These are phyloP conservation scores for Hydrotaea diabolus DNA, from an alignment of 2,888 invertebrate genomes.

Conservation along the genomic window DNA sequence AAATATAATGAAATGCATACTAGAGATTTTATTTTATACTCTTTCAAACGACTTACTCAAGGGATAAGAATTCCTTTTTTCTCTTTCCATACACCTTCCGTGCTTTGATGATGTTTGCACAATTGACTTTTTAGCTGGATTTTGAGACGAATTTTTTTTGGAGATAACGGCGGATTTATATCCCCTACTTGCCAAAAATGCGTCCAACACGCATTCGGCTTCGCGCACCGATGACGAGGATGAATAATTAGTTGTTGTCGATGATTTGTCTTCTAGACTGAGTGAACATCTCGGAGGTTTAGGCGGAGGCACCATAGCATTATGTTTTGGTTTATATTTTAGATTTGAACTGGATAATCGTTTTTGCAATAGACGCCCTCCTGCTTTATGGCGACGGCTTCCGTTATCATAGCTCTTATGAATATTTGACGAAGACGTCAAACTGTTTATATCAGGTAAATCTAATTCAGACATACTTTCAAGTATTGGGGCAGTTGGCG, in stretches of 20 bases:
- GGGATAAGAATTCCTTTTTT: conserved; percentile 73
- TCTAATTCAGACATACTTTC: conserved; percentile 67
- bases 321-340: conserved; percentile 72
- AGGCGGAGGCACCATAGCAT: conserved; percentile 69
- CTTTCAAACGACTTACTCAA: conserved; percentile 72
- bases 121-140: neutral
- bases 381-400: conserved; percentile 71
- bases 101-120: neutral
- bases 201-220: conserved; percentile 76
- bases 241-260: conserved; percentile 70
- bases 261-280: conserved; percentile 71
- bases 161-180: conserved; percentile 44
- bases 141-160: neutral
- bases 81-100: conserved; percentile 39
- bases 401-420: conserved; percentile 62
- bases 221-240: conserved; percentile 75
- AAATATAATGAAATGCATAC: too few species aligned
- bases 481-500: conserved; percentile 59
- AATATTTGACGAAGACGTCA: conserved; percentile 30
- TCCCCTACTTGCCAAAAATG: conserved; percentile 74
- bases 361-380: conserved; percentile 76
- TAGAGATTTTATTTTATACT: too few species aligned
- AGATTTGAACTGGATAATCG: conserved; percentile 73
- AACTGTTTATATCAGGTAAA: neutral
- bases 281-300: conserved; percentile 78